A percentile compares a stretch with the other conserved stretches of the same genome.
phyloP scores from a whole-genome alignment of 2,797 vertebrate species.

The Hapalemur alaotrensis region DNA sequence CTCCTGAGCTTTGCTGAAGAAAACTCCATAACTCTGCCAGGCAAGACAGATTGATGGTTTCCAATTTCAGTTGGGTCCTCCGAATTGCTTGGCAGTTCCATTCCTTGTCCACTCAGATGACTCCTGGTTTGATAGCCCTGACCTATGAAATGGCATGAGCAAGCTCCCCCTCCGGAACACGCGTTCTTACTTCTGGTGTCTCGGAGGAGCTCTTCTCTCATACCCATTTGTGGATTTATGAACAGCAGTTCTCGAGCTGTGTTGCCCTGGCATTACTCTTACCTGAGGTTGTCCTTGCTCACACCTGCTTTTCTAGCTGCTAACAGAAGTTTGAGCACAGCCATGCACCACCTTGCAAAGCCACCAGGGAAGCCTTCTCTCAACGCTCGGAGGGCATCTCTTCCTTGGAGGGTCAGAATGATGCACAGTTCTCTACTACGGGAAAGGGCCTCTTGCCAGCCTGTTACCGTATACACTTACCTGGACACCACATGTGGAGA shows the following conservation, averaged over 20 bases:
- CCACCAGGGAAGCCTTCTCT: neutral
- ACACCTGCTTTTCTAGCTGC: neutral
- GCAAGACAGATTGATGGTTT: conserved; percentile 33
- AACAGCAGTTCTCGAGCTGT: neutral
- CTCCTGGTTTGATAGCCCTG: neutral
- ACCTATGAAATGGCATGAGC: neutral
- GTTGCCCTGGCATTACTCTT: neutral
- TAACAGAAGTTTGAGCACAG: neutral
- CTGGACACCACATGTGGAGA: neutral
- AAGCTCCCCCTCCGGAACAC: neutral
- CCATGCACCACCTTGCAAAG: too few species aligned
- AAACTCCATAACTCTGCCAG: neutral
- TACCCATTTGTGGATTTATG: neutral
- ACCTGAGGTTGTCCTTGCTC: neutral
- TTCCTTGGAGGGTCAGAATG: neutral
- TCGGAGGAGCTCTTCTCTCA: neutral
- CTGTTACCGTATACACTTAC: fast-evolving
- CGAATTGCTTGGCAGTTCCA: conserved; percentile 14
- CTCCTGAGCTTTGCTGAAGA: neutral
- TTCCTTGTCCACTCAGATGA: conserved; percentile 5
- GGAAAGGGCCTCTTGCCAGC: neutral
- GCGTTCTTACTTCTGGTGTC: neutral
- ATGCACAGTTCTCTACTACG: neutral
- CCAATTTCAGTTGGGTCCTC: conserved; percentile 23
- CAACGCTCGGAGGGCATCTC: neutral